phyloP scores from a whole-genome alignment of 2,888 invertebrate species.

The Tupiocoris notatus region DNA sequence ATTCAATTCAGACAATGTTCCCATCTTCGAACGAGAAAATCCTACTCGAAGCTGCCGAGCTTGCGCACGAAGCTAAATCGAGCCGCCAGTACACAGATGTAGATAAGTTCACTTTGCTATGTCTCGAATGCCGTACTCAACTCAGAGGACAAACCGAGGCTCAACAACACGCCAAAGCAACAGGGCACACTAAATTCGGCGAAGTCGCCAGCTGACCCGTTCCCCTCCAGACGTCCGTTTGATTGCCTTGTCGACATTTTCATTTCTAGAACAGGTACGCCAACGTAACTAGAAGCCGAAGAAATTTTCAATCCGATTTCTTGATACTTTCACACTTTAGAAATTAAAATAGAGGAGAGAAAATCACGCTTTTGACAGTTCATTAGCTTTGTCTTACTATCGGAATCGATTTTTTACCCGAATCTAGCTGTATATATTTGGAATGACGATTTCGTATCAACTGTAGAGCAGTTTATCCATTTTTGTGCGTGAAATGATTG shows the following conservation, averaged over 20 bases:
- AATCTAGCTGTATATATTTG: no score
- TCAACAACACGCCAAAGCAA: slow-evolving; percentile 78
- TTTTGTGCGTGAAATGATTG: no score
- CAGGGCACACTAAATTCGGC: slow-evolving; percentile 78
- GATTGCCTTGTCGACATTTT: background rate
- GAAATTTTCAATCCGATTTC: no score
- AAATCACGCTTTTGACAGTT: no score
- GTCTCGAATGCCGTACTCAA: slow-evolving; percentile 73
- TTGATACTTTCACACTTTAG: no score
- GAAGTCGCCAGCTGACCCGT: slow-evolving; percentile 60
- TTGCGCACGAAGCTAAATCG: slow-evolving; percentile 84
- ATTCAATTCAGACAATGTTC: slow-evolving; percentile 77
- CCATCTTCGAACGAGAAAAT: slow-evolving; percentile 70
- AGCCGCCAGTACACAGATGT: slow-evolving; percentile 89
- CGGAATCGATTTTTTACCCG: no score
- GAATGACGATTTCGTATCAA: no score
- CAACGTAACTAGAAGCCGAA: background rate
- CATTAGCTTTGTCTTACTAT: no score
- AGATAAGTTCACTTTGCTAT: slow-evolving; percentile 79
- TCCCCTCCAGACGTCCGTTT: background rate
- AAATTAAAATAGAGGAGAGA: no score
- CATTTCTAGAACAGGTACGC: background rate
- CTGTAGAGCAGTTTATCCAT: no score
- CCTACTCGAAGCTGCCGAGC: slow-evolving; percentile 74
- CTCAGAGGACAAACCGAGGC: slow-evolving; percentile 80